These are phyloP conservation scores for Junonia oenone DNA, from an alignment of 2,888 invertebrate species.

Conservation along the genomic window DNA sequence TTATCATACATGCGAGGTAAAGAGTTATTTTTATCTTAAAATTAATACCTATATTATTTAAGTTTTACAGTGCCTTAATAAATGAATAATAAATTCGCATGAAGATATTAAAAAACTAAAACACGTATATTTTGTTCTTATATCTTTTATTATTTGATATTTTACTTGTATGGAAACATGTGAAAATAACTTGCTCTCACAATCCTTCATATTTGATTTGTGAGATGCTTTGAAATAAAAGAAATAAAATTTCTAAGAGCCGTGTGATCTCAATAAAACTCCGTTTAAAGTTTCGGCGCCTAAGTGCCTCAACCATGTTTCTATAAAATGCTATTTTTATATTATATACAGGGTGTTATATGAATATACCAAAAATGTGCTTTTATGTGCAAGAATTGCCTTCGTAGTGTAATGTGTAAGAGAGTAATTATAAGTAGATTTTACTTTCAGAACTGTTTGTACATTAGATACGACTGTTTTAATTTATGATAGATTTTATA, in stretches of 20 bases:
- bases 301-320: constrained; percentile 59
- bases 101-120: not conserved
- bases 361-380: constrained; percentile 75
- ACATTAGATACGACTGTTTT: constrained; percentile 47
- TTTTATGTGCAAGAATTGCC: constrained; percentile 74
- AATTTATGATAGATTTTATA: constrained; percentile 48
- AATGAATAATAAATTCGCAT: not conserved
- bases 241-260: constrained; percentile 22
- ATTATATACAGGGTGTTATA: constrained; percentile 75
- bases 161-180: not conserved
- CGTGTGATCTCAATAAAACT: constrained; percentile 69
- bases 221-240: constrained; percentile 2
- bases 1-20: not conserved
- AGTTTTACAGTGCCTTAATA: not conserved
- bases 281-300: constrained; percentile 57
- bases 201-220: constrained; percentile 8
- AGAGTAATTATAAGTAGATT: constrained; percentile 31
- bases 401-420: constrained; percentile 48
- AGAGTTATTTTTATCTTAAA: not conserved
- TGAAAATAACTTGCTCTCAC: constrained; percentile 6
- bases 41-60: not conserved
- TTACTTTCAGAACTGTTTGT: constrained; percentile 22
- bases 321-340: constrained; percentile 67
- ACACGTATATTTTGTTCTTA: not conserved
- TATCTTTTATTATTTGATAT: not conserved